phyloP scores from a whole-genome alignment of 2,888 invertebrate genomes.

The Pediacus dermestoides region DNA sequence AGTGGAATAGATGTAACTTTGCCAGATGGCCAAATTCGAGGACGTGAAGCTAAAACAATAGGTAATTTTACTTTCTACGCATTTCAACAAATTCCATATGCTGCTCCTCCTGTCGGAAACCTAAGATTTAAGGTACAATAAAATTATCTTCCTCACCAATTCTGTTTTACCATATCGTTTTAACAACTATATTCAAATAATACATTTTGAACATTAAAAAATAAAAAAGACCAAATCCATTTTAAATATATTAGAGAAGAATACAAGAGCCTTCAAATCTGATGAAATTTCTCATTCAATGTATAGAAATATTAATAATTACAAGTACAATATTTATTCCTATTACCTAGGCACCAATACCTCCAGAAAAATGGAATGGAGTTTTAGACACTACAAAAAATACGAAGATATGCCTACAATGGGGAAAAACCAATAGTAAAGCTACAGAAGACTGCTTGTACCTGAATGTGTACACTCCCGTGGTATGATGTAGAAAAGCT shows the following conservation, averaged over 20 bases:
- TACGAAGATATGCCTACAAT: background rate
- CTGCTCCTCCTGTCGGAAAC: constrained; percentile 8
- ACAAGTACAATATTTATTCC: no score
- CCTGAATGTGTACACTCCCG: constrained; percentile 1
- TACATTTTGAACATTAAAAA: no score
- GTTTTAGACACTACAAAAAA: background rate
- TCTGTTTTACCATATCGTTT: no score
- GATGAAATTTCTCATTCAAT: no score
- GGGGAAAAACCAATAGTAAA: background rate
- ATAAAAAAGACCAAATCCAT: no score
- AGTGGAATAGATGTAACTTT: background rate
- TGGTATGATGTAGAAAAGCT: constrained; percentile 5
- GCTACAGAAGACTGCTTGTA: constrained; percentile 2
- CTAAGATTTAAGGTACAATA: constrained; percentile 6
- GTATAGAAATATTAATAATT: no score
- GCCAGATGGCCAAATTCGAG: background rate
- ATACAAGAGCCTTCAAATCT: no score
- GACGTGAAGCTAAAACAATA: background rate
- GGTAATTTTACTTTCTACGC: constrained; percentile 5
- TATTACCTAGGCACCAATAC: no score
- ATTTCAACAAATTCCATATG: constrained; percentile 8
- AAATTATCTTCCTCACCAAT: no score
- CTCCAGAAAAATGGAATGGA: background rate
- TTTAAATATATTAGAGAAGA: no score
- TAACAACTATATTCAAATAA: no score